Evolutionary conservation across 2,113 vertebrate species (phyloP).

Genomic region (Machaerirhynchus nigripectus): DNA sequence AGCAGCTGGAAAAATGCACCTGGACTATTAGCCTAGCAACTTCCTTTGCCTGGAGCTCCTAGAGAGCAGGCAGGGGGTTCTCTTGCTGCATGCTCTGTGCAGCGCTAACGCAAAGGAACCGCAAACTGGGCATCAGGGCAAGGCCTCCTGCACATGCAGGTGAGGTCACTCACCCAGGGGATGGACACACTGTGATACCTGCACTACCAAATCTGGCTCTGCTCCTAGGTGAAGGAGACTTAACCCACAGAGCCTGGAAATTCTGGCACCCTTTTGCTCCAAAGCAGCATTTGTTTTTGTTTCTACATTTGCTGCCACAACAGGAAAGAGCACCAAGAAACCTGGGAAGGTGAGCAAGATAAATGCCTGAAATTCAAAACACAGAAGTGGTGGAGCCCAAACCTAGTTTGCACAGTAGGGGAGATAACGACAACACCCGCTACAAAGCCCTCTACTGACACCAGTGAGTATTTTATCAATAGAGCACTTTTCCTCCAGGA

Average conservation of each 20-base stretch:
- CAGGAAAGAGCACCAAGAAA: neutral
- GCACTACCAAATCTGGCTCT: neutral
- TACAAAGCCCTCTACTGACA: neutral
- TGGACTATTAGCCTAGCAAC: neutral
- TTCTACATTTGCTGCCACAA: neutral
- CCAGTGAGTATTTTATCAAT: neutral
- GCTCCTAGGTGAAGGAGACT: neutral
- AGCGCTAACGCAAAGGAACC: rapidly evolving
- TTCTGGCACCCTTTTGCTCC: neutral
- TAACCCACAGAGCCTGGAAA: neutral
- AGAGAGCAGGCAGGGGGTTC: neutral
- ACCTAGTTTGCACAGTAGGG: neutral
- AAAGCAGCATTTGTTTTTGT: neutral
- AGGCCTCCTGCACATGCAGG: rapidly evolving
- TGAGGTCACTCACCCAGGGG: neutral
- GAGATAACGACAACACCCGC: rapidly evolving
- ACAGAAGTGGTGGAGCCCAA: neutral
- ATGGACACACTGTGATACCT: neutral
- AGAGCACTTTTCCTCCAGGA: neutral
- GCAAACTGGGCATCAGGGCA: neutral
- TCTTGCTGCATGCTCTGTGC: rapidly evolving
- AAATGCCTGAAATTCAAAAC: neutral
- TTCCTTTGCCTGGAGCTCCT: neutral
- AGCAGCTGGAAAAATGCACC: neutral
- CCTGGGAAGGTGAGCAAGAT: neutral